Evolutionary conservation across 35 echinoderm and acorn worm species (phyloP).

Genomic region (Patiria miniata): DNA sequence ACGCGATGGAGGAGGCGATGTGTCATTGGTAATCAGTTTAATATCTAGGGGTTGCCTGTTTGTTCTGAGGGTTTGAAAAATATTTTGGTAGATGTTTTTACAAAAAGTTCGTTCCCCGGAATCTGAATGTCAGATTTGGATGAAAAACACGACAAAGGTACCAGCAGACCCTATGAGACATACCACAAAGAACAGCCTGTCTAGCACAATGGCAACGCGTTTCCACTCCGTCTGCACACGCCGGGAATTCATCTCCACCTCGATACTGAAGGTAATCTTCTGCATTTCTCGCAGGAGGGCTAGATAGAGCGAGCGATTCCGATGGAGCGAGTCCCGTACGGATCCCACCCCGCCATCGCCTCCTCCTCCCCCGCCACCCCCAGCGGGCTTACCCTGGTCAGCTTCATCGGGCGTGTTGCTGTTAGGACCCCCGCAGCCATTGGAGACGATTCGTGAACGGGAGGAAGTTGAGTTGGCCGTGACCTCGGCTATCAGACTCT

Average conservation of each 20-base stretch:
- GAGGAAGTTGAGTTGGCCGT: conserved; percentile 17
- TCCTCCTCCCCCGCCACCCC: not conserved
- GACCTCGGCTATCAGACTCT: conserved; percentile 67
- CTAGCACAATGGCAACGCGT: conserved; percentile 78
- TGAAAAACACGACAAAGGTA: conserved; percentile 70
- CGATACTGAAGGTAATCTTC: conserved; percentile 59
- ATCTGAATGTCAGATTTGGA: conserved; percentile 31
- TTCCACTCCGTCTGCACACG: conserved; percentile 79
- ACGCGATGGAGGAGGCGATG: too few species aligned
- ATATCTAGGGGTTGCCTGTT: too few species aligned
- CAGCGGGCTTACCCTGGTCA: conserved; percentile 5
- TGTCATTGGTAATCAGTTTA: too few species aligned
- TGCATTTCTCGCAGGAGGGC: conserved; percentile 61
- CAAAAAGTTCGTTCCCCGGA: not conserved
- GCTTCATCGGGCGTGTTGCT: conserved; percentile 10
- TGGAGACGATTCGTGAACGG: conserved; percentile 8
- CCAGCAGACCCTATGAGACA: conserved; percentile 65
- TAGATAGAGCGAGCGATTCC: not conserved
- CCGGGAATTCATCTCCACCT: conserved; percentile 56
- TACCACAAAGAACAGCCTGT: conserved; percentile 76
- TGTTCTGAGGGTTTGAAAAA: too few species aligned
- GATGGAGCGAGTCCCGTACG: not conserved
- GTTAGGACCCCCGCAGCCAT: conserved; percentile 5
- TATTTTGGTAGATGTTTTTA: too few species aligned
- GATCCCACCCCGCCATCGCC: not conserved